Percentiles rank a stretch among this genome's conserved stretches.
Evolutionary conservation across 2,113 vertebrate species (phyloP).

Genomic region (Rhabdomys dilectus): DNA sequence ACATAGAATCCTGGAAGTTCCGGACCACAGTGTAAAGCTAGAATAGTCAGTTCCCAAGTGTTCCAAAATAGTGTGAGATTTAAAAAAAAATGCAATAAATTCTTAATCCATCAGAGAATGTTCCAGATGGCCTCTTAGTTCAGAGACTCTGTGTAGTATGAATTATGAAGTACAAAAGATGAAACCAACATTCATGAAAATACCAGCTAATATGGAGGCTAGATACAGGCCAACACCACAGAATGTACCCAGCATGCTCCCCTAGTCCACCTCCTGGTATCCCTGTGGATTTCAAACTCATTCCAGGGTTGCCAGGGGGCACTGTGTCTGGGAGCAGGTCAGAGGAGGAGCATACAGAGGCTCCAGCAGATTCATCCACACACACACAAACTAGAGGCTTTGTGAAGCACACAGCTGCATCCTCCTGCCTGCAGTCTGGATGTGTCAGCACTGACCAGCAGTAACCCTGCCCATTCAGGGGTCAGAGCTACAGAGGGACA

Average conservation of each 20-base stretch:
- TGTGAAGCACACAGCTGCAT: not conserved
- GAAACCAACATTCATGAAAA: not conserved
- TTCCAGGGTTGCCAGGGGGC: not conserved
- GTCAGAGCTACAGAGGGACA: not conserved
- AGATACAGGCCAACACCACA: not conserved
- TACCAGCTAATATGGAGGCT: not conserved
- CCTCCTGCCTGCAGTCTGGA: not conserved
- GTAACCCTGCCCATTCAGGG: not conserved
- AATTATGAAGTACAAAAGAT: not conserved
- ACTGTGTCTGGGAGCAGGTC: not conserved
- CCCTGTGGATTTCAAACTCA: not conserved
- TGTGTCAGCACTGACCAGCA: not conserved
- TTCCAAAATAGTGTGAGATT: not conserved
- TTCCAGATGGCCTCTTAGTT: constrained; percentile 1
- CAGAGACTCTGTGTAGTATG: not conserved
- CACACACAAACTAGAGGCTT: not conserved
- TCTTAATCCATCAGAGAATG: not conserved
- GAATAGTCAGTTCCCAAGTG: not conserved
- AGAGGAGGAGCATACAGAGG: rapidly evolving
- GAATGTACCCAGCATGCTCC: rapidly evolving
- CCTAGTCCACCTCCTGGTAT: not conserved
- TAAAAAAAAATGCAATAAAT: not conserved
- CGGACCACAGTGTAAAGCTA: not conserved
- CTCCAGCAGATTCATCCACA: too few species aligned
- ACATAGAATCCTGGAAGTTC: not conserved